Conservation (phyloP, 2,113 vertebrate species). For the Ploceus nigricollis region DNA sequence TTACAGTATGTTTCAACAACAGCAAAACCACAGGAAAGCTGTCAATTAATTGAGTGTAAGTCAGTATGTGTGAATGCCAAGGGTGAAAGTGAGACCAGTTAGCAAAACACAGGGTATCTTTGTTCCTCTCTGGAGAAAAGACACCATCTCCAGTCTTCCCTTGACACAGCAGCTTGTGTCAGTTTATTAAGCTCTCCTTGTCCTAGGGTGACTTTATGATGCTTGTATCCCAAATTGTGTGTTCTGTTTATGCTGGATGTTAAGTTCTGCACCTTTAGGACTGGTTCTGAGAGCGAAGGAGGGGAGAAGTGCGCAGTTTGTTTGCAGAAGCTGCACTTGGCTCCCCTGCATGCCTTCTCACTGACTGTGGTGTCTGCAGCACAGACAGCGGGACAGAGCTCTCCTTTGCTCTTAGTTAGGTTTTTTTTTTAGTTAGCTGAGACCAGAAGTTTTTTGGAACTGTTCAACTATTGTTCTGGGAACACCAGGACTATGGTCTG, state of each 20-base stretch:
- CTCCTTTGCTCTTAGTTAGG: background rate
- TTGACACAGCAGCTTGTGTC: background rate
- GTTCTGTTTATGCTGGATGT: background rate
- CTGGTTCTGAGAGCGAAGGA: accelerated
- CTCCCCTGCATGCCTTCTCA: background rate
- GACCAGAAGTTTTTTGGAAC: background rate
- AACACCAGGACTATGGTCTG: background rate
- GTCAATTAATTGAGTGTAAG: background rate
- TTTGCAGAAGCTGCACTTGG: background rate
- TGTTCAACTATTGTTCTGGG: background rate
- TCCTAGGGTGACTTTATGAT: background rate
- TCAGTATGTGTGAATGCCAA: background rate
- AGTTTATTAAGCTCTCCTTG: background rate
- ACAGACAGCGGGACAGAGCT: background rate
- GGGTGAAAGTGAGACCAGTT: background rate
- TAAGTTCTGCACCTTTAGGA: background rate
- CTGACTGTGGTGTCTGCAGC: background rate
- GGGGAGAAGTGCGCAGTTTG: accelerated
- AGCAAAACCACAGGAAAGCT: background rate
- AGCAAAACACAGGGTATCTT: background rate
- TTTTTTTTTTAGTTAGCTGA: background rate
- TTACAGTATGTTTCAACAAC: background rate
- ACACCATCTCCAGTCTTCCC: background rate
- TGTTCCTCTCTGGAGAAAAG: background rate
- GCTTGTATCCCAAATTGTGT: background rate